Conservation (phyloP, 2,113 vertebrate species). For the Daubentonia madagascariensis region DNA sequence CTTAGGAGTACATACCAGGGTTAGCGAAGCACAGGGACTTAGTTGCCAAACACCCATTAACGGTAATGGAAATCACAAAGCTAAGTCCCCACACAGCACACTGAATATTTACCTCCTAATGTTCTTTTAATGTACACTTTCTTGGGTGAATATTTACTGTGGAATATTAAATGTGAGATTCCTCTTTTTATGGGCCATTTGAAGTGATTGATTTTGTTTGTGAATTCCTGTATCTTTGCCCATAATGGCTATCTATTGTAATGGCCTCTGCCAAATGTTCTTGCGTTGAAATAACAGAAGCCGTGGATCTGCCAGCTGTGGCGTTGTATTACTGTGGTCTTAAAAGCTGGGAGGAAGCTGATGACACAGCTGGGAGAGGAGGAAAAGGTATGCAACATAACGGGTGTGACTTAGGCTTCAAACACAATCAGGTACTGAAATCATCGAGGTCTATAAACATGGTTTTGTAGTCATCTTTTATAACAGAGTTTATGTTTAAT, state of each 20-base stretch:
- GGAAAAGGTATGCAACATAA: constrained; percentile 39
- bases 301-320: constrained; percentile 11
- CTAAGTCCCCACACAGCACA: background rate
- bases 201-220: constrained; percentile 64
- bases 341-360: constrained; percentile 50
- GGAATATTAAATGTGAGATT: constrained; percentile 71
- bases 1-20: constrained; percentile 32
- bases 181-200: constrained; percentile 61
- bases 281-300: constrained; percentile 59
- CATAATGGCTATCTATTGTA: constrained; percentile 38
- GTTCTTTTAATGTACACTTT: constrained; percentile 71
- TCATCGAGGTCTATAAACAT: constrained; percentile 65
- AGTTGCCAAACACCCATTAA: constrained; percentile 57
- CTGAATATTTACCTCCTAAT: constrained; percentile 68
- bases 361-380: constrained; percentile 59
- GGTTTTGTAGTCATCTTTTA: constrained; percentile 61
- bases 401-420: constrained; percentile 17
- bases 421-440: constrained; percentile 55
- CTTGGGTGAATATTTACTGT: constrained; percentile 77
- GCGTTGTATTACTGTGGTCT: constrained; percentile 1
- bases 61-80: constrained; percentile 48
- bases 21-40: constrained; percentile 41
- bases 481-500: constrained; percentile 53
- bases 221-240: constrained; percentile 64
- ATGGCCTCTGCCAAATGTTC: constrained; percentile 57